Conservation (phyloP, 2,888 invertebrate species). For the Hirtodrosophila confusa region DNA sequence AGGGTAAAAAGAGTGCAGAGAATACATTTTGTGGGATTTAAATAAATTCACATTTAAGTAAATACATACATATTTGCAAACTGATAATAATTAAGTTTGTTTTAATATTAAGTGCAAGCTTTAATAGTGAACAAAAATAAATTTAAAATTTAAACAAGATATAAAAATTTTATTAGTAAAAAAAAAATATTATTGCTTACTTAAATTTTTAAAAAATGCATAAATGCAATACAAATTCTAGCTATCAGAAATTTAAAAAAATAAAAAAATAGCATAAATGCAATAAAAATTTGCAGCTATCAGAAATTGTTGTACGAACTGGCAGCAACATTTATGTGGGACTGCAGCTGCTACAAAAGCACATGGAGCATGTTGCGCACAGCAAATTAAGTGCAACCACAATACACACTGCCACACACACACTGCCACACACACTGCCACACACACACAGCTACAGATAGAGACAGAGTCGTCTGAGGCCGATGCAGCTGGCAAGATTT, state of each 20-base stretch:
- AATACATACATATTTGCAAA: no score
- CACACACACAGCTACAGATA: conserved; percentile 11
- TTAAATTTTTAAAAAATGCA: not conserved
- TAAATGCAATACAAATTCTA: not conserved
- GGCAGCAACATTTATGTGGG: conserved; percentile 21
- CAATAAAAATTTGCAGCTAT: not conserved
- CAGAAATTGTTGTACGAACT: conserved; percentile 16
- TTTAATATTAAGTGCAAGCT: no score
- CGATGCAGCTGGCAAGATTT: conserved; percentile 67
- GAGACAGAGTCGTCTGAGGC: conserved; percentile 19
- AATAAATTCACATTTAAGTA: no score
- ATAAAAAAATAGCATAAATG: not conserved
- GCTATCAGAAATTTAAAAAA: no score
- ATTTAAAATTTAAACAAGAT: no score
- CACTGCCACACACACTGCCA: conserved; percentile 6
- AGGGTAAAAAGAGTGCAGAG: not conserved
- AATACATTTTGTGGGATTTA: no score
- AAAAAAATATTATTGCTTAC: no score
- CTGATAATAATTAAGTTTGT: no score
- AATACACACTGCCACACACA: conserved; percentile 26
- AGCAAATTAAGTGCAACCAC: conserved; percentile 63
- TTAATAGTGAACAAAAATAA: no score
- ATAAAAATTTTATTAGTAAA: no score
- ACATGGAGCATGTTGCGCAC: conserved; percentile 41
- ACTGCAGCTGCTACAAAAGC: conserved; percentile 17